Percentiles rank a stretch among this genome's conserved stretches.
phyloP scores from a whole-genome alignment of 1,140 invertebrate genomes.

The Drosophila hydei region DNA sequence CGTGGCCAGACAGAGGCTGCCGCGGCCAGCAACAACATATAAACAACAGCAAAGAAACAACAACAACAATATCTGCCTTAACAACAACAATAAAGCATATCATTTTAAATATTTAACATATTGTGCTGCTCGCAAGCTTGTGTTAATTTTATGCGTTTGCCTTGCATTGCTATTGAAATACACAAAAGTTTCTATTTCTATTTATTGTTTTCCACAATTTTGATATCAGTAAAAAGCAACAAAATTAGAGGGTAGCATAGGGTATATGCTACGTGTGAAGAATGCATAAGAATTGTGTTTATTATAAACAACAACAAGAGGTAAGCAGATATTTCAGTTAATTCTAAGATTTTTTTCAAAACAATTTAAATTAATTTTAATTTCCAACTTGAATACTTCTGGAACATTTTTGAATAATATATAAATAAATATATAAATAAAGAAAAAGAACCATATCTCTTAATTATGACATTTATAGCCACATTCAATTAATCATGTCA shows the following conservation, averaged over 20 bases:
- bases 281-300: not conserved
- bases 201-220: conserved; percentile 50
- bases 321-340: no score
- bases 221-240: not conserved
- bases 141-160: conserved; percentile 57
- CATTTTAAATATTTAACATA: conserved; percentile 77
- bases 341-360: no score
- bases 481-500: not conserved
- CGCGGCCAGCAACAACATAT: conserved; percentile 16
- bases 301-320: not conserved
- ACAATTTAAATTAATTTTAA: no score
- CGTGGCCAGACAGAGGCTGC: conserved; percentile 67
- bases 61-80: conserved; percentile 34
- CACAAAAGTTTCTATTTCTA: conserved; percentile 25
- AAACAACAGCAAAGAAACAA: not conserved
- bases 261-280: not conserved
- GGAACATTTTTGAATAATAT: no score
- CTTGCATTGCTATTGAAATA: conserved; percentile 64
- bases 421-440: no score
- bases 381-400: no score
- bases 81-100: conserved; percentile 67
- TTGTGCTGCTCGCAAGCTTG: conserved; percentile 46
- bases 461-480: not conserved
- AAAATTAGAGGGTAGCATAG: not conserved
- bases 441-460: no score